Base-by-base conservation (phyloP, 1,140 invertebrate genomes). In the Thaumetopoea pityocampa region DNA sequence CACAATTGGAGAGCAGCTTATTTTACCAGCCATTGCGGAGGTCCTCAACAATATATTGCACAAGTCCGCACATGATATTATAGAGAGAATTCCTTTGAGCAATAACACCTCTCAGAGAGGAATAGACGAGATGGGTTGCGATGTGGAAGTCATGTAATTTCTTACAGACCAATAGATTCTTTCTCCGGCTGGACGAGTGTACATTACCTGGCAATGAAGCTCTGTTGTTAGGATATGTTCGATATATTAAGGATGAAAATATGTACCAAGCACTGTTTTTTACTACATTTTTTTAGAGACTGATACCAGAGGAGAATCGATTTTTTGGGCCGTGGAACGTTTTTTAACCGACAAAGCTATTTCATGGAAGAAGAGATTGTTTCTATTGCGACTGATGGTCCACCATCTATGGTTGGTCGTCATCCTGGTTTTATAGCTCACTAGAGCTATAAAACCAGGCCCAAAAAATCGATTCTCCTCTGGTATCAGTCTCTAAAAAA, bases 1-100 rank as follows among this genome's bases (percentile, higher is more conserved):
- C n/a, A n/a, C n/a, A n/a, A n/a, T n/a, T n/a, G n/a, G n/a, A n/a
- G n/a, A n/a, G n/a, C n/a, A n/a, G n/a, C n/a, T n/a, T n/a, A n/a
- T n/a, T n/a, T n/a, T n/a, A n/a, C n/a, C n/a, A n/a, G n/a, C n/a
- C n/a, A n/a, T n/a, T n/a, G n/a, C n/a, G n/a, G n/a, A n/a, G n/a
- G n/a, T n/a, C n/a, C n/a, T n/a, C n/a, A n/a, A n/a, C n/a, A n/a
- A n/a, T n/a, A n/a, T n/a, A n/a, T n/a, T n/a, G n/a, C n/a, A n/a
- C n/a, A n/a, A n/a, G n/a, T n/a, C n/a, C n/a, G n/a, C 23, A 24
- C 23, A 24, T 24, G 23, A 24, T 8, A 24, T 24, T 24, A 4
- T 24, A n/a, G n/a, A n/a, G n/a, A 24, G 3, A 24, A 24, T n/a
- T 24, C n/a, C 23, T 24, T 24, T 24, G 23, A 24, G 23, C n/a